Conservation (phyloP, 2,888 invertebrate species). For the Antitype chi region DNA sequence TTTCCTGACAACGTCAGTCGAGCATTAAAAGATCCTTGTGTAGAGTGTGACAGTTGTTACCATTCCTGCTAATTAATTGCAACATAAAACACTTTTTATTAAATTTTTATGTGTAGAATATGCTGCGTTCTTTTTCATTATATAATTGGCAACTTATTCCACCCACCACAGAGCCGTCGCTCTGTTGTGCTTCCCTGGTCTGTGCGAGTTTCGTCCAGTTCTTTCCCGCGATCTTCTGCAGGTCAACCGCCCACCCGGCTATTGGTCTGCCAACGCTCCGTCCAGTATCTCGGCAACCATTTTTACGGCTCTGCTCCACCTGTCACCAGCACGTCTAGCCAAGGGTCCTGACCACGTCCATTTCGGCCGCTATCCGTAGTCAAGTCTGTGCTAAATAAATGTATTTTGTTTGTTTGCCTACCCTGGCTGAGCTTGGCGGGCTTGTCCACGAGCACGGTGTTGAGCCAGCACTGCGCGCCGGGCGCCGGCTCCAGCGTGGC, state of each 20-base stretch:
- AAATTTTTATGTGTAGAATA: background rate
- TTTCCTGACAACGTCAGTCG: background rate
- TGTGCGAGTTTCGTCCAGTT: background rate
- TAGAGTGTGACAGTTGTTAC: background rate
- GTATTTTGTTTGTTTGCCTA: conserved; percentile 51
- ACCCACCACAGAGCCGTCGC: background rate
- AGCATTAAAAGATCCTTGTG: background rate
- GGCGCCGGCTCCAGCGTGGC: conserved; percentile 94
- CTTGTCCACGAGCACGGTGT: conserved; percentile 94
- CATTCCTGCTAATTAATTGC: background rate
- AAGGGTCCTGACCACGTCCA: background rate
- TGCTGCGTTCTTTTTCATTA: background rate
- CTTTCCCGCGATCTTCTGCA: background rate
- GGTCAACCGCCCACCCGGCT: background rate
- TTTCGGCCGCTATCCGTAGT: background rate
- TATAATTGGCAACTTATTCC: background rate
- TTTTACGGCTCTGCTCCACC: background rate
- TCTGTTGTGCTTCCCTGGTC: background rate
- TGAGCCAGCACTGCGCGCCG: conserved; percentile 95
- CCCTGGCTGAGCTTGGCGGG: conserved; percentile 95
- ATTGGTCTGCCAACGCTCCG: background rate
- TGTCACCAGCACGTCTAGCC: background rate
- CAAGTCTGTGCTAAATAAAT: background rate
- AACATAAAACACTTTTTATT: background rate
- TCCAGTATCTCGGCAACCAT: background rate